Conservation (phyloP, 2,888 invertebrate species). For the Chloroclystis v-ata region DNA sequence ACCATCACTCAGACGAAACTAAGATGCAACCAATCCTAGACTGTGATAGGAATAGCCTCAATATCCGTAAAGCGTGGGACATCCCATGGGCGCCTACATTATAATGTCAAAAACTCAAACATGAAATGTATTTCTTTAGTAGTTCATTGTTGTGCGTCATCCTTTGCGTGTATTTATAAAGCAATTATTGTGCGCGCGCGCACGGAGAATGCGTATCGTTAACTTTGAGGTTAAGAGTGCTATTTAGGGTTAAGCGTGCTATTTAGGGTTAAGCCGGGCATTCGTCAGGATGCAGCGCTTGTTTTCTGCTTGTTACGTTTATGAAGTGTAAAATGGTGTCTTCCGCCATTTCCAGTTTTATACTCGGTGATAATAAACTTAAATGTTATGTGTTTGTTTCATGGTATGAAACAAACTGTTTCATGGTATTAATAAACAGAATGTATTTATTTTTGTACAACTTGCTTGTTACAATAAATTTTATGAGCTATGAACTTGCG, state of each 20-base stretch:
- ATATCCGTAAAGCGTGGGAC: no score
- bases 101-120: neutral
- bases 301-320: conserved; percentile 4
- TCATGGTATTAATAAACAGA: no score
- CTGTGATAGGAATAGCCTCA: no score
- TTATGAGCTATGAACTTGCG: no score
- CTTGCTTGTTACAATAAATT: no score
- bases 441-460: no score
- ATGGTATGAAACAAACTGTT: no score
- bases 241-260: conserved; percentile 4
- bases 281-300: conserved; percentile 9
- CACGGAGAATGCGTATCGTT: conserved; percentile 18
- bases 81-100: no score
- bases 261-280: conserved; percentile 20
- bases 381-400: no score
- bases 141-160: conserved; percentile 14
- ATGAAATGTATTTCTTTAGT: neutral
- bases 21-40: no score
- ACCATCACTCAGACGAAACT: no score
- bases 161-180: conserved; percentile 27
- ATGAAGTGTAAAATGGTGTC: conserved; percentile 7
- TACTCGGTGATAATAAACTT: neutral
- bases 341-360: conserved; percentile 1
- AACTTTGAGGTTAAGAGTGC: conserved; percentile 3
- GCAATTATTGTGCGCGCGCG: conserved; percentile 25